phyloP scores from a whole-genome alignment of 2,888 invertebrate species.

The Yponomeuta sedellus region DNA sequence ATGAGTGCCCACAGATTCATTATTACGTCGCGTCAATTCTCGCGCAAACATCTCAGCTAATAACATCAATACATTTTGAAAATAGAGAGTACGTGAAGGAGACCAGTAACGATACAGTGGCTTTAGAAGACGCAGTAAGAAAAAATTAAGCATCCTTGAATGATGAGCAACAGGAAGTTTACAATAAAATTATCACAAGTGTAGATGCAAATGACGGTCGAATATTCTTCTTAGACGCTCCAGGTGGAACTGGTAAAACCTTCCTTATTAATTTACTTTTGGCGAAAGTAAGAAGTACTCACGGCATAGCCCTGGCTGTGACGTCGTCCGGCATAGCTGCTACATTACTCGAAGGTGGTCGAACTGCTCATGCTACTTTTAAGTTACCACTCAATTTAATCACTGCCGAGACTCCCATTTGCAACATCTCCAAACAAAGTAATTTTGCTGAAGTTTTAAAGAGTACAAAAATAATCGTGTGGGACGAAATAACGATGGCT shows the following conservation, averaged over 20 bases:
- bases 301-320: conserved; percentile 6
- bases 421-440: conserved; percentile 26
- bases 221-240: conserved; percentile 16
- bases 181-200: background rate
- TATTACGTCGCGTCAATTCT: no score
- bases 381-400: conserved; percentile 19
- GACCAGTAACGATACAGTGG: no score
- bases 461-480: conserved; percentile 23
- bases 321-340: conserved; percentile 14
- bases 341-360: conserved; percentile 14
- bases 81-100: no score
- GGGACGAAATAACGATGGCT: conserved; percentile 26
- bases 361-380: conserved; percentile 15
- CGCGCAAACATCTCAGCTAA: no score
- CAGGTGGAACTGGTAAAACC: conserved; percentile 19
- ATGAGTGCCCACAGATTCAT: no score
- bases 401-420: conserved; percentile 21
- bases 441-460: conserved; percentile 25
- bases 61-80: no score
- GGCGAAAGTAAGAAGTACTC: conserved; percentile 6
- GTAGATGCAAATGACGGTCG: background rate
- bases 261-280: conserved; percentile 24
- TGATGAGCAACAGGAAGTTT: background rate
- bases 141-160: no score
- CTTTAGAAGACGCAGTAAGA: no score